Base-by-base conservation (phyloP, 1,140 invertebrate genomes). In the Myzus persicae region DNA sequence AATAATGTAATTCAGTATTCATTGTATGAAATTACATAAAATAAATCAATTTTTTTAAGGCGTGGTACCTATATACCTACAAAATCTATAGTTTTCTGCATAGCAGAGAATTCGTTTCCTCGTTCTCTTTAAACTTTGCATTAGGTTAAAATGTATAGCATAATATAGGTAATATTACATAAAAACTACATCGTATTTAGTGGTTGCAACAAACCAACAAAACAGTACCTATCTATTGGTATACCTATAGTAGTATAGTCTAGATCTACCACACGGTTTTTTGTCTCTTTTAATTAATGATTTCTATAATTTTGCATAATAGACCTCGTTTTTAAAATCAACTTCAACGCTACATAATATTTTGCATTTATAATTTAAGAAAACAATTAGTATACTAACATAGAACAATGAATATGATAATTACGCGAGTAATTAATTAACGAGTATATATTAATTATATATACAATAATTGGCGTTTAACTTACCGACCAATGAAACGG, bases 401-500 rank as follows among this genome's bases (percentile, higher is more conserved):
- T 76, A 18, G n/a, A n/a, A 6, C 0, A 18, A n/a, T 18, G 0
- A 67, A 31, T 51, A 51, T 59, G 8, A 5, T 44, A 44, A 44
- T 44, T 44, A 44, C 7, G n/a, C n/a, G n/a, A n/a, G n/a, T n/a
- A n/a, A n/a, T n/a, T n/a, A n/a, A n/a, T n/a, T n/a, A n/a, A n/a
- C n/a, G n/a, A n/a, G n/a, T n/a, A n/a, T n/a, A n/a, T n/a, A n/a
- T n/a, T n/a, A n/a, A n/a, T n/a, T n/a, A n/a, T n/a, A n/a, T n/a
- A n/a, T n/a, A n/a, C n/a, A n/a, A n/a, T n/a, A n/a, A n/a, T n/a
- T n/a, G 92, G 9, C 38, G 82, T 42, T 26, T 54, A n/a, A 93
- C 94, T 94, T 84, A 97, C 97, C 95, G 97, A 95, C 96, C 96
- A 96, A 93, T 96, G 96, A 94, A 97, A 97, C 8, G 97, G 97